These are phyloP conservation scores for Sprattus sprattus DNA, from an alignment of 2,113 vertebrate genomes.

Conservation along the genomic window DNA sequence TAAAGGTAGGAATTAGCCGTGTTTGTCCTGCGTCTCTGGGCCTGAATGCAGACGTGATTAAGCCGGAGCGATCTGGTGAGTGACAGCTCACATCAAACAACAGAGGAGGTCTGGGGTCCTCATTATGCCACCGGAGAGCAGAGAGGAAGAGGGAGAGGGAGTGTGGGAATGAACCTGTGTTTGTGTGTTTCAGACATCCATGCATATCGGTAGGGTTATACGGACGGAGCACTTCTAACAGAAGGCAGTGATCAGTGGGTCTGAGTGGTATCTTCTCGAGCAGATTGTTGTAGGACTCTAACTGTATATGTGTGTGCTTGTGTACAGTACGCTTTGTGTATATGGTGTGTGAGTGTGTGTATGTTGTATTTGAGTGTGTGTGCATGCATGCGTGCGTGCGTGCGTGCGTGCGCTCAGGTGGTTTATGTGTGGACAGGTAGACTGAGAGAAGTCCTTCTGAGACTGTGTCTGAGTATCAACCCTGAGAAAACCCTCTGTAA, in stretches of 20 bases:
- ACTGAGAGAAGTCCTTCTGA: not conserved
- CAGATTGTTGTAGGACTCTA: too few relatives aligned
- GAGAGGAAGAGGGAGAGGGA: not conserved
- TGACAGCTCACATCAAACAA: constrained; percentile 1
- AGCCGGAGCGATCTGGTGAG: constrained; percentile 5
- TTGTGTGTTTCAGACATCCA: not conserved
- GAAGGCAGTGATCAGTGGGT: too few relatives aligned
- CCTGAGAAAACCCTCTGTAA: not conserved
- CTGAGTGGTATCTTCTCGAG: too few relatives aligned
- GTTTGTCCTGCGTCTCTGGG: not conserved
- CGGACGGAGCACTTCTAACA: too few relatives aligned
- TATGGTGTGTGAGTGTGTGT: not conserved
- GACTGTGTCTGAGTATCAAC: not conserved
- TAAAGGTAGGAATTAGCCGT: not conserved
- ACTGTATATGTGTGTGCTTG: not conserved
- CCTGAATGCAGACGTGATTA: constrained; percentile 4
- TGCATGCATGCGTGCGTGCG: not conserved
- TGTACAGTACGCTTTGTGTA: not conserved
- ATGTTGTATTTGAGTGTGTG: constrained; percentile 18
- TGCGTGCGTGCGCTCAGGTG: not conserved
- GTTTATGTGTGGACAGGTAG: not conserved
- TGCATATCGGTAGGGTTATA: too few relatives aligned
- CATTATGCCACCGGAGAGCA: not conserved
- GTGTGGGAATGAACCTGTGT: not conserved
- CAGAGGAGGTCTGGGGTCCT: not conserved